These are phyloP conservation scores for Pandemis corylana DNA, from an alignment of 2,888 invertebrate genomes.

Conservation along the genomic window DNA sequence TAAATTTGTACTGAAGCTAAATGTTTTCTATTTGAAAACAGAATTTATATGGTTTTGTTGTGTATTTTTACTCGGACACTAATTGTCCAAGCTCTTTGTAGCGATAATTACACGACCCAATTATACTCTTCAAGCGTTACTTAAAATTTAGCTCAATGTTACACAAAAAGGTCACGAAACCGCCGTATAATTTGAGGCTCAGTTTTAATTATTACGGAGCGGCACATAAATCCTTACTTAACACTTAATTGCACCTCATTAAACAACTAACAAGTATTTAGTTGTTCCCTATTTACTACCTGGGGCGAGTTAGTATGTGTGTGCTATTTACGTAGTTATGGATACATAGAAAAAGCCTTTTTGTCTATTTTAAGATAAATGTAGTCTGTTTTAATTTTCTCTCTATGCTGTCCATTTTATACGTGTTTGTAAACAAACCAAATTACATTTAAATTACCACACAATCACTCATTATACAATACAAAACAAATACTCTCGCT, in stretches of 20 bases:
- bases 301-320: background rate
- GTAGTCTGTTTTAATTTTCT: background rate
- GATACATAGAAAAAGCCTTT: background rate
- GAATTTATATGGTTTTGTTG: background rate
- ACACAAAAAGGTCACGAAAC: conserved; percentile 12
- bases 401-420: too few species aligned
- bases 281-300: conserved; percentile 31
- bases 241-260: conserved; percentile 33
- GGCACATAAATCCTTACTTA: conserved; percentile 22
- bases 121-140: background rate
- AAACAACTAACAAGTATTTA: conserved; percentile 33
- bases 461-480: too few species aligned
- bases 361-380: background rate
- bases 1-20: background rate
- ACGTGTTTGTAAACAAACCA: too few species aligned
- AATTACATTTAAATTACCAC: too few species aligned
- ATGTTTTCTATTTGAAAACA: background rate
- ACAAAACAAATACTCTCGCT: too few species aligned
- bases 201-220: conserved; percentile 28
- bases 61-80: background rate
- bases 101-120: background rate
- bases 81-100: background rate
- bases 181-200: conserved; percentile 21
- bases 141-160: background rate
- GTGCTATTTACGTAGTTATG: conserved; percentile 3